A percentile compares a stretch with the other conserved stretches of the same genome.
phyloP scores from a whole-genome alignment of 2,888 invertebrate species.

The Sinotaia quadrata region DNA sequence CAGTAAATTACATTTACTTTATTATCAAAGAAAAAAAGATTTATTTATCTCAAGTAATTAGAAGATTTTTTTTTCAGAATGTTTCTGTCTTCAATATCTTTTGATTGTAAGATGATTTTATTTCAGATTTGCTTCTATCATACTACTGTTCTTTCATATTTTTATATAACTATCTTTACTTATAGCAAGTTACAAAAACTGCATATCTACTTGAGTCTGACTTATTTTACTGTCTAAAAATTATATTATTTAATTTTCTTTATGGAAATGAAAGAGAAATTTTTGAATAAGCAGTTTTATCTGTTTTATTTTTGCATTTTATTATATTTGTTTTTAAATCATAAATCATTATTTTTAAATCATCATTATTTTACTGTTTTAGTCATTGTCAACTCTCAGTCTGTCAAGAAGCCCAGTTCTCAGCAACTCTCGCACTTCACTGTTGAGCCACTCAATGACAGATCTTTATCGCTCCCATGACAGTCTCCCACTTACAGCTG shows the following conservation, averaged over 20 bases:
- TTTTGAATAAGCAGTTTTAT: not conserved
- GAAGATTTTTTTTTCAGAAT: no score
- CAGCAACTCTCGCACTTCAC: constrained; percentile 85
- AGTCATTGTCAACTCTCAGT: constrained; percentile 37
- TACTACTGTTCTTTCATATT: no score
- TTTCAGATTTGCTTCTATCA: no score
- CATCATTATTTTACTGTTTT: constrained; percentile 15
- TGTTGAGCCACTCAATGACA: constrained; percentile 86
- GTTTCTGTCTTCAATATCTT: no score
- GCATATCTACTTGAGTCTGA: no score
- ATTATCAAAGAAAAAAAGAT: no score
- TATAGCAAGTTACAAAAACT: no score
- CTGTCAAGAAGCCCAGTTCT: constrained; percentile 64
- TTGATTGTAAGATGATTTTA: no score
- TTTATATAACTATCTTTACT: no score
- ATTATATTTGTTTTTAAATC: not conserved
- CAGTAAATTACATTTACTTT: no score
- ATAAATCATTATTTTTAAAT: not conserved
- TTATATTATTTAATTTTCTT: not conserved
- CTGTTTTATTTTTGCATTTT: not conserved
- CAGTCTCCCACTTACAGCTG: constrained; percentile 45
- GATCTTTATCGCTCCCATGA: constrained; percentile 77
- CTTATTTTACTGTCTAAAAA: not conserved
- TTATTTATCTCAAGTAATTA: no score
- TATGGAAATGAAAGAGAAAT: not conserved